These are phyloP conservation scores for Oreotrochilus melanogaster DNA, from an alignment of 2,113 vertebrate genomes.

Conservation along the genomic window DNA sequence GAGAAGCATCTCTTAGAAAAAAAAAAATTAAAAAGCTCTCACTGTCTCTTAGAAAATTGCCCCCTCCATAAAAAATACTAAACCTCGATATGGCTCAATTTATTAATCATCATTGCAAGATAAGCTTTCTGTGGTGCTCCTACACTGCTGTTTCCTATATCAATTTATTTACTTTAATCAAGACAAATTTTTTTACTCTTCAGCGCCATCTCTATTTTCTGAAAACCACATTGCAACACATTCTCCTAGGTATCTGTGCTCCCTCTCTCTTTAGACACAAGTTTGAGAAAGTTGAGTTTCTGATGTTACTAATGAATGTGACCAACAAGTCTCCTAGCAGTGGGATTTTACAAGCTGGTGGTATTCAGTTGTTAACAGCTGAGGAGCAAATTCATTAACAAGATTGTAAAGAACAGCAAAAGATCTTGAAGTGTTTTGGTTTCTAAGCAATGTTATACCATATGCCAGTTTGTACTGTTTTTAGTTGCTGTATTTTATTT, in stretches of 20 bases:
- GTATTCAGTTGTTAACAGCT: background rate
- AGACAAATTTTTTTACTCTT: background rate
- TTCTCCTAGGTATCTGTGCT: fast-evolving
- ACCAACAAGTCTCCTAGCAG: background rate
- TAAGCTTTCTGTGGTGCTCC: background rate
- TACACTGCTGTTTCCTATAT: background rate
- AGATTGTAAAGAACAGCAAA: background rate
- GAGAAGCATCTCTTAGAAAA: background rate
- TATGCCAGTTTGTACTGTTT: background rate
- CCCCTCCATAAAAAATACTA: background rate
- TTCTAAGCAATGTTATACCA: background rate
- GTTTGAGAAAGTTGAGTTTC: background rate
- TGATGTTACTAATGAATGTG: background rate
- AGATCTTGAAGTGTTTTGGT: background rate
- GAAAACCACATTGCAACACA: background rate
- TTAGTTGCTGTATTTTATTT: background rate
- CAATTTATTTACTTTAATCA: background rate
- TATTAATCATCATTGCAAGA: background rate
- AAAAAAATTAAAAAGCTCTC: background rate
- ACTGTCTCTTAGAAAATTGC: background rate
- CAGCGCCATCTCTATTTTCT: background rate
- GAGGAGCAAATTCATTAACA: background rate
- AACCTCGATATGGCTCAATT: background rate
- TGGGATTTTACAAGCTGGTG: background rate
- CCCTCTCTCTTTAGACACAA: background rate